Evolutionary conservation across 2,113 vertebrate genomes (phyloP).

Genomic region (Oostethus manadensis): DNA sequence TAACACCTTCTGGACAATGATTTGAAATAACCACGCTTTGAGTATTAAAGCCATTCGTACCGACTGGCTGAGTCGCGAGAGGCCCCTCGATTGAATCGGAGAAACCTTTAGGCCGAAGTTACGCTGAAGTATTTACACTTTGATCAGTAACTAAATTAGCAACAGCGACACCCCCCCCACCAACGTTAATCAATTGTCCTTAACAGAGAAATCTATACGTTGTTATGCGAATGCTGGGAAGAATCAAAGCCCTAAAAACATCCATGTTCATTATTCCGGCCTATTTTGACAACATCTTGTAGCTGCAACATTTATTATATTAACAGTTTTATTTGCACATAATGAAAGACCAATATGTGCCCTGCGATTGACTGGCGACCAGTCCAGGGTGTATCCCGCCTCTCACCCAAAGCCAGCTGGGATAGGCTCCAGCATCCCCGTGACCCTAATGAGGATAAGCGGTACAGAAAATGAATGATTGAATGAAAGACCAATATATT

Average conservation of each 20-base stretch:
- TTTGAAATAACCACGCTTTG: slow-evolving; percentile 59
- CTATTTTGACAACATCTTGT: too few species aligned
- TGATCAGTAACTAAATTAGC: slow-evolving; percentile 53
- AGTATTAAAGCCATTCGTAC: slow-evolving; percentile 72
- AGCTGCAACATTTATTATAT: too few species aligned
- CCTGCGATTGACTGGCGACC: too few species aligned
- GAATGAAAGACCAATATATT: too few species aligned
- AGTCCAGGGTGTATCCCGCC: too few species aligned
- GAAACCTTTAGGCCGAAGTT: slow-evolving; percentile 45
- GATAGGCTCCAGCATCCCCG: too few species aligned
- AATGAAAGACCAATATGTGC: too few species aligned
- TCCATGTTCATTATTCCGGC: too few species aligned
- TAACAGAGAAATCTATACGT: slow-evolving; percentile 45
- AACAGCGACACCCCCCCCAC: slow-evolving; percentile 11
- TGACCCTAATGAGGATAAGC: too few species aligned
- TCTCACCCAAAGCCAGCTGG: too few species aligned
- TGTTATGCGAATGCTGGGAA: slow-evolving; percentile 8
- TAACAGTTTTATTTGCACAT: too few species aligned
- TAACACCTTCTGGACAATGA: slow-evolving; percentile 60
- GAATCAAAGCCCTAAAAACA: not conserved
- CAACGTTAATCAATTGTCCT: slow-evolving; percentile 55
- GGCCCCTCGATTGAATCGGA: slow-evolving; percentile 52
- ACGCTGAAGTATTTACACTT: slow-evolving; percentile 46
- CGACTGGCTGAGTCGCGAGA: slow-evolving; percentile 53
- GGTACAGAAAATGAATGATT: too few species aligned